phyloP scores from a whole-genome alignment of 2,113 vertebrate genomes.

The Fukomys damarensis region DNA sequence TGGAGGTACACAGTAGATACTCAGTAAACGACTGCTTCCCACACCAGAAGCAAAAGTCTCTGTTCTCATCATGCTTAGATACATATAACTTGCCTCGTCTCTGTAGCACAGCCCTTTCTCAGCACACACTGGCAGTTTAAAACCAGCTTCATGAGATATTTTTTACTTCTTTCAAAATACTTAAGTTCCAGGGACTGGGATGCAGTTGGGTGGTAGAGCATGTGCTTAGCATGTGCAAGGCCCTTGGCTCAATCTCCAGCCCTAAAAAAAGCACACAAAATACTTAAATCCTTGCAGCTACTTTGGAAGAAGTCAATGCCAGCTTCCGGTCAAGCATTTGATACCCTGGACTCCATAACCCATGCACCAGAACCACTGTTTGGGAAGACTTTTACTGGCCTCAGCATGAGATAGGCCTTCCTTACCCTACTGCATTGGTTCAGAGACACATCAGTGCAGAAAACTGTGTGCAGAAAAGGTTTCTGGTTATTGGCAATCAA shows the following conservation, averaged over 20 bases:
- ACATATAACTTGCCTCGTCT: neutral
- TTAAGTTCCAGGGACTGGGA: neutral
- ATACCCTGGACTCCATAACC: neutral
- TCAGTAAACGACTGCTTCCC: neutral
- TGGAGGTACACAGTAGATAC: neutral
- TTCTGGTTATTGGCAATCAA: neutral
- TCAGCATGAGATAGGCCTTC: neutral
- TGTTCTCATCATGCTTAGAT: neutral
- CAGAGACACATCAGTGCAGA: neutral
- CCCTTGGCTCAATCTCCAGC: neutral
- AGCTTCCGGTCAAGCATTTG: neutral
- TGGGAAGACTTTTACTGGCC: neutral
- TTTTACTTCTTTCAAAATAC: slow-evolving; percentile 17
- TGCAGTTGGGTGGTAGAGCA: neutral
- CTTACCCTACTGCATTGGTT: neutral
- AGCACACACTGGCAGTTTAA: neutral
- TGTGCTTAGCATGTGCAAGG: neutral
- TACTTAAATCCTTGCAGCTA: neutral
- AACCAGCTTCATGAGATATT: neutral
- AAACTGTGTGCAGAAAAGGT: neutral
- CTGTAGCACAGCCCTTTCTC: neutral
- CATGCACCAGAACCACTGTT: neutral
- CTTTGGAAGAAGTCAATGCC: neutral
- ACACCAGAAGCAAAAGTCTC: neutral
- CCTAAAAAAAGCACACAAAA: neutral